A percentile compares a stretch with the other conserved stretches of the same genome.
Evolutionary conservation across 2,888 invertebrate species (phyloP).

Genomic region (Tridacna gigas): DNA sequence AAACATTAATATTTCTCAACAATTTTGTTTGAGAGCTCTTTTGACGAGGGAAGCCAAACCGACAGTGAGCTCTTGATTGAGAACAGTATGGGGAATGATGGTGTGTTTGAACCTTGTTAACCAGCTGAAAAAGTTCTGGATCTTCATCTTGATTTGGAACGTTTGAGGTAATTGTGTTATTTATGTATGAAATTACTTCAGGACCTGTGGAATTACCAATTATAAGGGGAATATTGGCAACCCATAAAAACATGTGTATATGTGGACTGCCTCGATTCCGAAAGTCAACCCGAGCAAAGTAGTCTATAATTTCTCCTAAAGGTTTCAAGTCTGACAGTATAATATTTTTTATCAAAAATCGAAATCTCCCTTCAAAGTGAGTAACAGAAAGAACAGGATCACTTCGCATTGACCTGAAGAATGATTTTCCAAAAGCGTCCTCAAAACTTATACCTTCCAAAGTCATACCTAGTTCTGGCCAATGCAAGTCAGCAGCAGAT

Average conservation of each 20-base stretch:
- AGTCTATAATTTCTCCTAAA: constrained; percentile 41
- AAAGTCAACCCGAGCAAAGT: constrained; percentile 53
- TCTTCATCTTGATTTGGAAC: background rate
- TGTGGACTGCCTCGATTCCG: constrained; percentile 51
- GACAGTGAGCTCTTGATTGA: background rate
- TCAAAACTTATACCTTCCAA: constrained; percentile 38
- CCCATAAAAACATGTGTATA: constrained; percentile 52
- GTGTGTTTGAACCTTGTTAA: constrained; percentile 5
- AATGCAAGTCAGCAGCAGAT: constrained; percentile 64
- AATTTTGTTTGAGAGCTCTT: constrained; percentile 10
- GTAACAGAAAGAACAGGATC: constrained; percentile 50
- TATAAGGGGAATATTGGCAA: constrained; percentile 16
- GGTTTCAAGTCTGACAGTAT: constrained; percentile 23
- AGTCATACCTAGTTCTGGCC: constrained; percentile 55
- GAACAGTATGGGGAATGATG: constrained; percentile 4
- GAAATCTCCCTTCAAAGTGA: constrained; percentile 53
- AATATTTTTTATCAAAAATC: constrained; percentile 45
- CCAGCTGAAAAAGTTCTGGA: background rate
- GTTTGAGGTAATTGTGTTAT: constrained; percentile 15
- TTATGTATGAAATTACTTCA: constrained; percentile 30
- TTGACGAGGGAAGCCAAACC: constrained; percentile 42
- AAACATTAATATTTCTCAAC: background rate
- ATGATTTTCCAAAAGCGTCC: constrained; percentile 32
- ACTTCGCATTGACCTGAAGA: constrained; percentile 23
- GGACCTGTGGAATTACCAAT: background rate